Evolutionary conservation across 1,140 invertebrate species (phyloP), one percentile per base, ranked within the genome.

Genomic region (Lysiphlebus fabarum): DNA sequence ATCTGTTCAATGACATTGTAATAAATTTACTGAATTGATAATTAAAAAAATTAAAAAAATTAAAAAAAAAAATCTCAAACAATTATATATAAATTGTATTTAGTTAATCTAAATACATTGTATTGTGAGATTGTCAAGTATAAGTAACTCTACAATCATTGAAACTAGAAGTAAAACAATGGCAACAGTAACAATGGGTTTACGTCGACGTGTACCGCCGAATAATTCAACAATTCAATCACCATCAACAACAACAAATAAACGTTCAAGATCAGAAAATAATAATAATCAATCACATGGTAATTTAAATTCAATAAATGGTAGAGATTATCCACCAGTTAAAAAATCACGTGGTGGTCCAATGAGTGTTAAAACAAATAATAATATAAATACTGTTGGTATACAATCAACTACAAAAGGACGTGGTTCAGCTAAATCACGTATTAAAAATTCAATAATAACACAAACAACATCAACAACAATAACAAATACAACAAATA

Each of bases 221-320:
- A 77, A 74, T 64, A 74, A 60, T 62, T 65, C 70, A 55, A 68
- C 70, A 44, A 62, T 65, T 40, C 59, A 65, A 26, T 62, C 69
- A 10, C 50, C 70, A 70, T 34, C 59, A 59, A 44, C 66, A 41
- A 64, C 64, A 7, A 67, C 74, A 7, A 70, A 71, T 66, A 80
- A 80, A 58, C 74, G 78, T 14, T 74, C 74, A 37, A 69, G 78
- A 34, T 70, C 75, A 34, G 78, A 80, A 56, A 80, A 80, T 63
- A 80, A 80, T 70, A 80, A 79, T 69, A 79, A 71, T 51, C 75
- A 75, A 47, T 78, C 76, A 53, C 77, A 80, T 36, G 78, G 78
- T 6, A 80, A 79, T 64, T 63, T 80, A 14, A 80, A 80, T 63
- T 79, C 78, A 14, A 64, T 73, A 66, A 65, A 62, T 50, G 42